Evolutionary conservation across 1,140 invertebrate genomes (phyloP), one percentile per base, ranked within the genome.

Genomic region (Brachionus rotundiformis): DNA sequence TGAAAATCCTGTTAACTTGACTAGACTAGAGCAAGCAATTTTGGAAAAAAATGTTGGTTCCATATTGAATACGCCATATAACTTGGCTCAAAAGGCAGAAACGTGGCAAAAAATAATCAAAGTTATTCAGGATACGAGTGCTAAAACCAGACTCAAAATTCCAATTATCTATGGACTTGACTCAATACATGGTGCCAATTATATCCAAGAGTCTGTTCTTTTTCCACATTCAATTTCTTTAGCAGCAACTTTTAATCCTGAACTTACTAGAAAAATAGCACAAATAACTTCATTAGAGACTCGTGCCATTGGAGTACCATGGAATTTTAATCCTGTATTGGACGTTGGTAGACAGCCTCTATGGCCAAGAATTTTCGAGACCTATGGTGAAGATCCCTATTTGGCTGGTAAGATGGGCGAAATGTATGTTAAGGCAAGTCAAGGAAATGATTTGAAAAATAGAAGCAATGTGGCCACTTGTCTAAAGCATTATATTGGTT

Each of bases 101-200:
- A 44, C 36, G 13, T 75, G 71, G 71, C 71, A 75, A 29, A 25
- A 75, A 25, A 49, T 47, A 25, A 47, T 75, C n/a, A 27, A 47
- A 27, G 13, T 23, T 16, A 29, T 75, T 25, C 71, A 75, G 27
- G 41, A 47, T 47, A 27, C 13, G 47, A 10, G 23, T 1, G 19
- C 13, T 23, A 75, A 44, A 27, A 47, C 39, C 3, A 13, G 13
- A 11, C 27, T 75, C 11, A 8, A 29, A 47, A 75, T 75, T 47
- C 71, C 71, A 75, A 3, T 23, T 11, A 16, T 75, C 10, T 75
- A 47, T 75, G 71, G 39, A 44, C 16, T 75, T 3, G 71, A 75
- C 27, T 75, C 71, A n/a, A 75, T 75, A 47, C 71, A 75, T 29
- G 71, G 71, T 25, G 71, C 71, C 25, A 75, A 75, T 47, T 75